phyloP scores from a whole-genome alignment of 2,113 vertebrate genomes.

The Corythornis cristatus region DNA sequence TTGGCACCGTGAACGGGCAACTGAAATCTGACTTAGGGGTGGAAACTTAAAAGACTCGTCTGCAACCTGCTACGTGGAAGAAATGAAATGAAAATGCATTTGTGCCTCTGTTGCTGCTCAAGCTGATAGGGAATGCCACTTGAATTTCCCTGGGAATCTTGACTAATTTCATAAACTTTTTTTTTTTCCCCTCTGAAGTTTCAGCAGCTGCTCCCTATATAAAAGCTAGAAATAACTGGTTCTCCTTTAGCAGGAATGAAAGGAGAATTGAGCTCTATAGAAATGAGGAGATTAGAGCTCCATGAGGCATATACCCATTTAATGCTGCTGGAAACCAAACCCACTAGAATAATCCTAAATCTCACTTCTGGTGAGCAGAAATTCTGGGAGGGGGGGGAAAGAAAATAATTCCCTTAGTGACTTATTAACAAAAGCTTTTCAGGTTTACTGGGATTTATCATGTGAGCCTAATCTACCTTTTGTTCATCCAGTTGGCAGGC shows the following conservation, averaged over 20 bases:
- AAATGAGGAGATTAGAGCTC: slow-evolving; percentile 63
- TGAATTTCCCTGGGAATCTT: not conserved
- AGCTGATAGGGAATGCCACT: not conserved
- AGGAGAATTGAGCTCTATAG: slow-evolving; percentile 43
- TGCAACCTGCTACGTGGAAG: slow-evolving; percentile 33
- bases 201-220: slow-evolving; percentile 11
- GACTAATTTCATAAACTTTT: not conserved
- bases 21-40: slow-evolving; percentile 6
- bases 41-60: slow-evolving; percentile 15
- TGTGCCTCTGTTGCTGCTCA: not conserved
- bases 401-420: slow-evolving; percentile 34
- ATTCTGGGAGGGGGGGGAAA: not conserved
- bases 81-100: not conserved
- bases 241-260: slow-evolving; percentile 11
- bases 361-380: slow-evolving; percentile 29
- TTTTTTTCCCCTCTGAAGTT: not conserved
- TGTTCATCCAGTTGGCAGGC: slow-evolving; percentile 61
- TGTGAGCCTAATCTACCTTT: slow-evolving; percentile 72
- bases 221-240: slow-evolving; percentile 32
- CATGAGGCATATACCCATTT: slow-evolving; percentile 32
- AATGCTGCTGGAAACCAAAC: slow-evolving; percentile 44
- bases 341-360: slow-evolving; percentile 28
- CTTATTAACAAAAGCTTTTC: slow-evolving; percentile 70
- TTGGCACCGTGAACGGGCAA: slow-evolving; percentile 11
- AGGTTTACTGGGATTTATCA: slow-evolving; percentile 64